A percentile compares a stretch with the other conserved stretches of the same genome.
phyloP scores from a whole-genome alignment of 2,797 vertebrate genomes.

The Argentina silus region DNA sequence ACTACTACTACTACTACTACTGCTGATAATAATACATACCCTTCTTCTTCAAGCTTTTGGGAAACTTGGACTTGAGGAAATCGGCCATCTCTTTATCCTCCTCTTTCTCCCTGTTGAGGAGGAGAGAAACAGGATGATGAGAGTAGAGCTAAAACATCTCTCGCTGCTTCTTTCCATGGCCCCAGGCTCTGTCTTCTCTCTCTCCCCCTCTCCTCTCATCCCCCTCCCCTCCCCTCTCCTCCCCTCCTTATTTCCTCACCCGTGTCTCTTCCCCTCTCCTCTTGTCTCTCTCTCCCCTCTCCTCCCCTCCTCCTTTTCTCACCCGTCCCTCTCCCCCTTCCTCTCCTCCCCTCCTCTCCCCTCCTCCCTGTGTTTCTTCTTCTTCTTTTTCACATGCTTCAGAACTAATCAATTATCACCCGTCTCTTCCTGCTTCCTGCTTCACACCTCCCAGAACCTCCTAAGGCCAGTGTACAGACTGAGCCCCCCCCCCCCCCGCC shows the following conservation, averaged over 20 bases:
- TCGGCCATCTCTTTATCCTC: constrained; percentile 93
- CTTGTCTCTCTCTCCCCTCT: too few relatives aligned
- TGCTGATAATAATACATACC: too few relatives aligned
- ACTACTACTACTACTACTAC: too few relatives aligned
- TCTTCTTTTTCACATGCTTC: constrained; percentile 1
- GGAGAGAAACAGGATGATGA: constrained; percentile 14
- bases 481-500: too few relatives aligned
- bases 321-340: constrained; percentile 5
- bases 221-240: too few relatives aligned
- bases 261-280: neutral
- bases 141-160: neutral
- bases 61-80: constrained; percentile 86
- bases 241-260: too few relatives aligned
- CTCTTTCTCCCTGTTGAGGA: constrained; percentile 82
- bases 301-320: neutral
- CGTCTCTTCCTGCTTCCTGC: constrained; percentile 29
- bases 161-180: neutral
- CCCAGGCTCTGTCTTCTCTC: neutral
- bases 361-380: neutral
- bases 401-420: constrained; percentile 23
- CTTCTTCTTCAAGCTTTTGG: constrained; percentile 78
- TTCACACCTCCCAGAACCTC: constrained; percentile 46
- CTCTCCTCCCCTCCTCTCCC: neutral
- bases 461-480: constrained; percentile 17
- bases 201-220: neutral